Evolutionary conservation across 37 sponge, comb jelly and placozoan species (phyloP), one percentile per base, ranked within the genome.

Genomic region (Axinella damicornis): DNA sequence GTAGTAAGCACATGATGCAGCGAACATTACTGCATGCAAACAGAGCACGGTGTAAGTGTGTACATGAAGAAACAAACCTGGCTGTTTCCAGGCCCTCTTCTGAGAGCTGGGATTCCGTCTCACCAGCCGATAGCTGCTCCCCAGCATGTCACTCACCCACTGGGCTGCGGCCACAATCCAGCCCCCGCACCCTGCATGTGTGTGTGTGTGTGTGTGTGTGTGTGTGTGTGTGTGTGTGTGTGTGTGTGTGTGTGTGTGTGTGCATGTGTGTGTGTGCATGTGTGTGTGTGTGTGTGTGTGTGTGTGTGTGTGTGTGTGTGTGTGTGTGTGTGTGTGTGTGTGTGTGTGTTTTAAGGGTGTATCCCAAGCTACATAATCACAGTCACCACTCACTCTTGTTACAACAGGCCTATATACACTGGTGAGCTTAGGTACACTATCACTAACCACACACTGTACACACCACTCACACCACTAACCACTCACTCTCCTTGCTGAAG

Each of bases 121-220:
- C 22, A 93, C 81, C 21, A 95, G 82, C 62, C 88, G 87, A 78
- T 88, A 87, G 9, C 66, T 20, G 34, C 88, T 86, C 17, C 61
- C 72, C 5, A 96, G 78, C 0, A 85, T 89, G 4, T 65, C 1
- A 19, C 55, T 84, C 27, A 96, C 32, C 96, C 96, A 96, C 46
- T 53, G 25, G 19, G 94, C 77, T 21, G 83, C 94, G 13, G 69
- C 83, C 94, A 74, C 92, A 88, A 52, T 93, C 92, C 14, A 74
- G 11, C 14, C 92, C 89, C 33, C 53, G n/a, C 9, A 96, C 83
- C 63, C 92, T 93, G 53, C 5, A 2, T n/a, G 61, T 71, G 24
- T 37, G 31, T 5, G 71, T 18, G 24, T 12, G 57, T 15, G 77
- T 2, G 62, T 15, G 35, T 4, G 31, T 24, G 65, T 2, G 64